Evolutionary conservation across 2,113 vertebrate species (phyloP).

Genomic region (Globicephala melas): DNA sequence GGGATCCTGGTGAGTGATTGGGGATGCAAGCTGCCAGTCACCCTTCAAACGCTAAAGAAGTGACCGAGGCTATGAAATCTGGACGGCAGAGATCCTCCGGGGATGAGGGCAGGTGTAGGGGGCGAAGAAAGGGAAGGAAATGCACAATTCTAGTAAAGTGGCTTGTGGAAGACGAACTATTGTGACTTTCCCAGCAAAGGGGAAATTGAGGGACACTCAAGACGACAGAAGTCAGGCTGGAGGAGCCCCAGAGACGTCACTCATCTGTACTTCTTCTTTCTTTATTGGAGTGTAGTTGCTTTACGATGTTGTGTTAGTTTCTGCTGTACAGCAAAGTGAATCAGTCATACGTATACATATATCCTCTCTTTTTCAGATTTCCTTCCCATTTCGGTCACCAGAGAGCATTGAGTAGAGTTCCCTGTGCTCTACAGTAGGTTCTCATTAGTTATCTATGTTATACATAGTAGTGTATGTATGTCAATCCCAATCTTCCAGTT

Average conservation of each 20-base stretch:
- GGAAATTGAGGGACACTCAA: not conserved
- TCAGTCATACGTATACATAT: no score
- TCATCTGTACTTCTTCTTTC: no score
- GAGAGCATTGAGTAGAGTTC: no score
- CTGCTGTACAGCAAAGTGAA: no score
- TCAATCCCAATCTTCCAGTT: no score
- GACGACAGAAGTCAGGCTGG: not conserved
- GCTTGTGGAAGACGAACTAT: not conserved
- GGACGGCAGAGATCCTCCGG: not conserved
- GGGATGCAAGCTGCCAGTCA: not conserved
- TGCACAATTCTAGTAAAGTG: not conserved
- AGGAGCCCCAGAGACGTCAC: not conserved
- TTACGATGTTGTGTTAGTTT: no score
- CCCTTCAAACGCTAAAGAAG: not conserved
- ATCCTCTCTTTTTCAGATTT: no score
- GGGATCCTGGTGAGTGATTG: not conserved
- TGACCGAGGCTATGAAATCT: not conserved
- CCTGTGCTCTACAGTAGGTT: no score
- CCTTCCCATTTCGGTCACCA: no score
- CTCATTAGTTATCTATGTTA: no score
- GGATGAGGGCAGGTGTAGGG: accelerated
- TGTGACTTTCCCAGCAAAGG: not conserved
- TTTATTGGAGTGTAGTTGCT: no score
- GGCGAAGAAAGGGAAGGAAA: not conserved
- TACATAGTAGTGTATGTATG: no score